Base-by-base conservation (phyloP, 2,113 vertebrate genomes). In the Cisticola juncidis region DNA sequence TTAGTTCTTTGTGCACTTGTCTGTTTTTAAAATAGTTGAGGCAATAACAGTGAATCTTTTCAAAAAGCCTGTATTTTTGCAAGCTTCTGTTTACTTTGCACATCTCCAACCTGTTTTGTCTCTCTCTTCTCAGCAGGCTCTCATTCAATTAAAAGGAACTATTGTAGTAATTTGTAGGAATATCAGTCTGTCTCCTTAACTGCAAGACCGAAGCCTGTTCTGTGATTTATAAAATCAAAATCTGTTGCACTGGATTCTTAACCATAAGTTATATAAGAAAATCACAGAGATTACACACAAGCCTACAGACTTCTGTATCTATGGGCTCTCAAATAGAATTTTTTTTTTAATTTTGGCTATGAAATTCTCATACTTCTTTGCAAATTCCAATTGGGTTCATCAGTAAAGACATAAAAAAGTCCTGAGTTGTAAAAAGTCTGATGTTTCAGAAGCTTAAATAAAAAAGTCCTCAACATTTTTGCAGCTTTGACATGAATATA, bases 31-130 rank as follows among this genome's bases (percentile, higher is more conserved):
- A 91, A 62, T 19, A 65, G 48, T 72, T 69, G 73, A 78, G 68
- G 82, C 42, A 79, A 76, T 76, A 84, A 85, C 83, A 87, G 66
- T 93, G 84, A 95, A 93, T 86, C 40, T 92, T 57, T 91, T 44
- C 22, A 42, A 79, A 71, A 87, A 79, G 10, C 33, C 28, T 57
- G 22, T 42, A 35, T 82, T 91, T 81, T 62, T 84, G 28, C 14
- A 36, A 91, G 69, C n/a, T 73, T 73, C 62, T 73, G 3, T 68
- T 66, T 85, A 45, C 25, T 31, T 79, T 72, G 53, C n/a, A 21
- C 11, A 4, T 28, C 42, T 65, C 26, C 21, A 76, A 1, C 9
- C 16, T 76, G 31, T 40, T 74, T 38, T 28, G 14, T 38, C n/a
- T 35, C 80, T 56, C 36, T 78, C 33, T 81, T 73, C 90, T 56